Conservation (phyloP, 1,140 invertebrate species). For the Drosophila orosa region DNA sequence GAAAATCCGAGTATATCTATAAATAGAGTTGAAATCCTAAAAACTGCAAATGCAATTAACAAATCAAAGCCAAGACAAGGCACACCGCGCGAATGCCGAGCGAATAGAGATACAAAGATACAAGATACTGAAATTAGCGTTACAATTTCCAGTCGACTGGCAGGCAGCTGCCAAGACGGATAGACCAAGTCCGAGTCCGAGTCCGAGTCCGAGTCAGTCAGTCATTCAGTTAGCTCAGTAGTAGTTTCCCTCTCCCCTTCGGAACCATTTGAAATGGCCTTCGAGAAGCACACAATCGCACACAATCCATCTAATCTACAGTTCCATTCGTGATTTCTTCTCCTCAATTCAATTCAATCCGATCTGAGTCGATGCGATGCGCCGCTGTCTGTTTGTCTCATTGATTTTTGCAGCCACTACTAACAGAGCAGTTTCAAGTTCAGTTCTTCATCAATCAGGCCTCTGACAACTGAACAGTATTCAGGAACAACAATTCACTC, state of each 20-base stretch:
- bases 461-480: constrained; percentile 61
- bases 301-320: constrained; percentile 68
- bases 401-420: constrained; percentile 57
- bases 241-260: neutral
- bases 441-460: constrained; percentile 78
- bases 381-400: constrained; percentile 63
- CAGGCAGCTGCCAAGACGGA: constrained; percentile 55
- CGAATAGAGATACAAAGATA: constrained; percentile 42
- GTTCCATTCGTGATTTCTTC: constrained; percentile 57
- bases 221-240: constrained; percentile 19
- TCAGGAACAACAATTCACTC: constrained; percentile 37
- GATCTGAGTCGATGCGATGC: constrained; percentile 25
- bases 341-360: constrained; percentile 16
- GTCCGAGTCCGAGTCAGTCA: constrained; percentile 58
- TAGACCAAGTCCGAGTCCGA: constrained; percentile 48
- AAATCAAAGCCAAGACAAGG: constrained; percentile 63
- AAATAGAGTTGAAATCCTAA: too few relatives aligned
- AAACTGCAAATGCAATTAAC: constrained; percentile 70
- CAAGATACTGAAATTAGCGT: constrained; percentile 67
- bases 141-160: constrained; percentile 66
- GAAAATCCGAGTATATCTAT: too few relatives aligned
- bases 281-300: constrained; percentile 44
- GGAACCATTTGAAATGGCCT: constrained; percentile 61
- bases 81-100: constrained; percentile 27
- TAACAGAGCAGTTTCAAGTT: constrained; percentile 72